Percentiles rank a stretch among this genome's conserved stretches.
Conservation (phyloP, 2,888 invertebrate genomes). For the Kryphioiulus occultus region DNA sequence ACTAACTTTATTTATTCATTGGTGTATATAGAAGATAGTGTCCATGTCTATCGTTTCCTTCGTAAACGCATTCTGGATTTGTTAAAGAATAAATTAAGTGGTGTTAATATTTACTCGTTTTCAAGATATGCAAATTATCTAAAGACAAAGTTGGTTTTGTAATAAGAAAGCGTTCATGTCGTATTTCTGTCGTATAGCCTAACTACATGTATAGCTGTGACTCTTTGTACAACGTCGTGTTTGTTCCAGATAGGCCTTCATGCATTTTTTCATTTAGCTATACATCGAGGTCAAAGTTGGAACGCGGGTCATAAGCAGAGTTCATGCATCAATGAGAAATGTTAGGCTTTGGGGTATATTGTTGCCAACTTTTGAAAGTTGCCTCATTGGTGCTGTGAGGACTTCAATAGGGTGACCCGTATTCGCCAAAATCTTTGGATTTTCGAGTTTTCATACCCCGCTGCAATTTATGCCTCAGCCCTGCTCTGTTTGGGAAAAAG, state of each 20-base stretch:
- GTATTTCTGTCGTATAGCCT: neutral
- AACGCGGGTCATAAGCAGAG: slow-evolving; percentile 4
- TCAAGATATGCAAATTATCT: too few species aligned
- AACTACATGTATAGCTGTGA: neutral
- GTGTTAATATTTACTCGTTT: too few species aligned
- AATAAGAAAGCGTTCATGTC: neutral
- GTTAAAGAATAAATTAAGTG: too few species aligned
- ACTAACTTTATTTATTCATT: too few species aligned
- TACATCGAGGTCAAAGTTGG: neutral
- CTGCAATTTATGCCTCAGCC: neutral
- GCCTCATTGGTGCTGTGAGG: neutral
- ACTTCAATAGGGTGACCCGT: neutral
- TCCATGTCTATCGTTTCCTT: too few species aligned
- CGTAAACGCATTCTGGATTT: too few species aligned
- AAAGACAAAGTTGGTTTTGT: neutral
- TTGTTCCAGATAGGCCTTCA: neutral
- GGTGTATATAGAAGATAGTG: too few species aligned
- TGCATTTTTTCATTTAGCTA: neutral
- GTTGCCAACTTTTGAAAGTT: neutral
- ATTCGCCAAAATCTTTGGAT: neutral
- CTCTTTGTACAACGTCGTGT: too few species aligned
- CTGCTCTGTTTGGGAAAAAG: slow-evolving; percentile 1
- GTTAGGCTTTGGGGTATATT: neutral
- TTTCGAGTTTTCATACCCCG: neutral
- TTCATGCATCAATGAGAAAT: neutral